Base-by-base conservation (phyloP, 1,140 invertebrate species). In the Bombus sibiricus region DNA sequence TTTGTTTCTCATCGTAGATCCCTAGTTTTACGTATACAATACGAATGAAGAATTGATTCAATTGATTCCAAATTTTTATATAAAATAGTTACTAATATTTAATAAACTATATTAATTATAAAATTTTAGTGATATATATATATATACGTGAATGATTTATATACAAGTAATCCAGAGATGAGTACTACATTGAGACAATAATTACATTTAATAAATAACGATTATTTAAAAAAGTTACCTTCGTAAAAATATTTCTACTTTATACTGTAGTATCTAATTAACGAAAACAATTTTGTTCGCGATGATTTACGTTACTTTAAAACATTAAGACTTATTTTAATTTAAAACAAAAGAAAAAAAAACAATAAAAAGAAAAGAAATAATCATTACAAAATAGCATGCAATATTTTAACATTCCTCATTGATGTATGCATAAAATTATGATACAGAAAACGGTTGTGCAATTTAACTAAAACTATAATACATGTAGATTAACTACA, bases 401-500 rank as follows among this genome's bases (percentile, higher is more conserved):
- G 41, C 53, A 28, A 66, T 85, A 81, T 84, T 84, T 87, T 32
- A 81, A 83, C 87, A 88, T 91, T 91, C 88, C 88, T 86, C 90
- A 89, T 87, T 86, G 81, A 91, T 88, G 88, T 82, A 83, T 81
- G 83, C 62, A 74, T 86, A 78, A 89, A 89, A 85, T 89, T 90
- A 92, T 92, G 88, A 83, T 92, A 91, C 91, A 91, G 86, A 88
- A 93, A 94, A 92, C 90, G 86, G 87, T 93, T 94, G 94, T 95
- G 93, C 93, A 93, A 92, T 93, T 91, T 82, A 91, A 91, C 84
- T 88, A 88, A 90, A 91, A 74, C 84, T 90, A 90, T 88, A 81
- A 83, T 82, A 94, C 92, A 94, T 91, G 88, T 86, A 89, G 83
- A 87, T 87, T 92, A 93, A 92, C 92, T 95, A 95, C 94, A 95